Evolutionary conservation across 2,113 vertebrate species (phyloP).

Genomic region (Gavialis gangeticus): DNA sequence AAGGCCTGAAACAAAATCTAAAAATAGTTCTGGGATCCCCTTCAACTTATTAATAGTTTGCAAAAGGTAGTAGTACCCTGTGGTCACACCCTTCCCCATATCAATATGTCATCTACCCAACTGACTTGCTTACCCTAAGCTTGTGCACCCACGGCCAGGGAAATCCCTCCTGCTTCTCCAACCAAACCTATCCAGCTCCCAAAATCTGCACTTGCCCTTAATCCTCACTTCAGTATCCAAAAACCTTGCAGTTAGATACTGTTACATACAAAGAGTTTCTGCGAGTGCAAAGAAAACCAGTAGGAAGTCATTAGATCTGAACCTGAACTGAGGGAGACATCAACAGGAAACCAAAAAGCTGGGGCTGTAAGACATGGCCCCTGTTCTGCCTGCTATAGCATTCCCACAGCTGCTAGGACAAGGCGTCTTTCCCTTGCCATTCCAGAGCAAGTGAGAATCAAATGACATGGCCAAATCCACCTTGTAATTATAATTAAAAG

Average conservation of each 20-base stretch:
- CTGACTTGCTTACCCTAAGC: neutral
- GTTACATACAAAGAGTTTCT: neutral
- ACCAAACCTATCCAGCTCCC: neutral
- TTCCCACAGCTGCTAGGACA: accelerated
- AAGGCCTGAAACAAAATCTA: neutral
- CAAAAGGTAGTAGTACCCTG: neutral
- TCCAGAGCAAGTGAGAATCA: neutral
- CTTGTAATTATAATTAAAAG: neutral
- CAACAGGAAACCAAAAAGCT: neutral
- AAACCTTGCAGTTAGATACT: accelerated
- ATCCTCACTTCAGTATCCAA: neutral
- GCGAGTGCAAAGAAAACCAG: accelerated
- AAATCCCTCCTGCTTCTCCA: neutral
- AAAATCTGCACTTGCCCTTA: neutral
- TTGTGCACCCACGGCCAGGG: neutral
- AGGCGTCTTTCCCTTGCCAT: accelerated
- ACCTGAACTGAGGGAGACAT: accelerated
- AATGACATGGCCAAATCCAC: accelerated
- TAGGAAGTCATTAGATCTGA: neutral
- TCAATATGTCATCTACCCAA: neutral
- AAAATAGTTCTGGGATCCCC: neutral
- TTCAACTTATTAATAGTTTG: accelerated
- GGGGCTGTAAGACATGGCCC: too few relatives aligned
- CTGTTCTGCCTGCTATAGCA: neutral
- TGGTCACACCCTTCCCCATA: neutral